A percentile compares a stretch with the other conserved stretches of the same genome.
Evolutionary conservation across 1,140 invertebrate genomes (phyloP).

Genomic region (Drosophila carrolli): DNA sequence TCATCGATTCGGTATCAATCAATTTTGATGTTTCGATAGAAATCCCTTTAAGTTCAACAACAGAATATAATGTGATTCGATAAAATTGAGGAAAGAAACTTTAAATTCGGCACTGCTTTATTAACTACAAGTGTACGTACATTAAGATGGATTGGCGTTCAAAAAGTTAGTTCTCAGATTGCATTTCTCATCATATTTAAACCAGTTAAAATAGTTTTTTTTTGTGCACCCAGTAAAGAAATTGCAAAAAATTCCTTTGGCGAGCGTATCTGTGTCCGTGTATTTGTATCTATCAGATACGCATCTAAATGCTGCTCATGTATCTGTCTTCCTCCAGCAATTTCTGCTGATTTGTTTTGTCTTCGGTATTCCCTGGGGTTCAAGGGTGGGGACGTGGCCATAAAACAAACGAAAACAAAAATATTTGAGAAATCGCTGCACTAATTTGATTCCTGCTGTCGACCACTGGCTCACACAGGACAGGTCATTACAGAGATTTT

Average conservation of each 20-base stretch:
- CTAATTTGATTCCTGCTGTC: constrained; percentile 59
- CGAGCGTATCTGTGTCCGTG: constrained; percentile 14
- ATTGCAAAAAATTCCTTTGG: constrained; percentile 45
- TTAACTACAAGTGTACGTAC: no score
- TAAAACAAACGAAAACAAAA: constrained; percentile 47
- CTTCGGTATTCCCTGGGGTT: constrained; percentile 21
- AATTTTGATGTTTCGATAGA: no score
- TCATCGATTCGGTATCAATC: background rate
- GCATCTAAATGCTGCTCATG: constrained; percentile 64
- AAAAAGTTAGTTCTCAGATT: background rate
- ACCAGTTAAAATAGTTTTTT: background rate
- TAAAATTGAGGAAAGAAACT: no score
- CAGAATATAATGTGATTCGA: no score
- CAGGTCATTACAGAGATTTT: constrained; percentile 33
- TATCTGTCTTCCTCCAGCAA: constrained; percentile 31
- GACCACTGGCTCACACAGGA: constrained; percentile 34
- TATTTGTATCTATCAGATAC: constrained; percentile 66
- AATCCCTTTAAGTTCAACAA: no score
- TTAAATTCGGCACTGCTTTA: no score
- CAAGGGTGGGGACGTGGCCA: constrained; percentile 9
- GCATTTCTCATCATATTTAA: background rate
- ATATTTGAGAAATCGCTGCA: constrained; percentile 57
- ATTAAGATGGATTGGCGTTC: no score
- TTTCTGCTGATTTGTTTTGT: constrained; percentile 64
- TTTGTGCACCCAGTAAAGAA: constrained; percentile 4